phyloP scores from a whole-genome alignment of 2,797 vertebrate species.

The Betta splendens region DNA sequence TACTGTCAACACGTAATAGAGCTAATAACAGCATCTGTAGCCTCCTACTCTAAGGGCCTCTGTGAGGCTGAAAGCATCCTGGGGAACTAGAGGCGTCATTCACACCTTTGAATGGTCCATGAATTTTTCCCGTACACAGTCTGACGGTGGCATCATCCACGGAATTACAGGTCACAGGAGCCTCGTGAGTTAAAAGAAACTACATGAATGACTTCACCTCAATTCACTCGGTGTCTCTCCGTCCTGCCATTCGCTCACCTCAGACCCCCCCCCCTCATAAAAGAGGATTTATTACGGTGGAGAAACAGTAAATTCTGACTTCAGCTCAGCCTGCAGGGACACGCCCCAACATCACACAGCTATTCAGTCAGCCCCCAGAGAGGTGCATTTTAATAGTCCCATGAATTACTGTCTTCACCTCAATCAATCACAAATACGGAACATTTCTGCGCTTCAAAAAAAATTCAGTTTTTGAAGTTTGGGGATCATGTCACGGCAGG shows the following conservation, averaged over 20 bases:
- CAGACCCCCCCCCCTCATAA: conserved; percentile 1
- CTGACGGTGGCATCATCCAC: too few species aligned
- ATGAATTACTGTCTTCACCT: conserved; percentile 40
- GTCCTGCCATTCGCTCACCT: not conserved
- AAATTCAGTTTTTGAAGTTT: conserved; percentile 18
- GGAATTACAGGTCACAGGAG: not conserved
- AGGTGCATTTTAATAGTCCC: conserved; percentile 49
- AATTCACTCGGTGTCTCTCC: conserved; percentile 7
- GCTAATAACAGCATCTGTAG: conserved; percentile 7
- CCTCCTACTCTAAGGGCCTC: not conserved
- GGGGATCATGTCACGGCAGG: conserved; percentile 38
- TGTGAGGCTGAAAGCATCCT: not conserved
- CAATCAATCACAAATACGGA: conserved; percentile 31
- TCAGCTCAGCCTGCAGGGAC: conserved; percentile 44
- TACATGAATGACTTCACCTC: conserved; percentile 2
- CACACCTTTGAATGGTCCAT: too few species aligned
- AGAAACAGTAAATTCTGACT: conserved; percentile 44
- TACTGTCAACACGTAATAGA: conserved; percentile 29
- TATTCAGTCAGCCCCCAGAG: conserved; percentile 38
- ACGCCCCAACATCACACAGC: conserved; percentile 53
- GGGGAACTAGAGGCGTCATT: not conserved
- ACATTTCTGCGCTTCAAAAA: conserved; percentile 12
- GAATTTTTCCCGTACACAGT: too few species aligned
- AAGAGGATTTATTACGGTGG: conserved; percentile 39
- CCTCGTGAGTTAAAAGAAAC: not conserved